Conservation (phyloP, 2,797 vertebrate species). For the Anniella stebbinsi region DNA sequence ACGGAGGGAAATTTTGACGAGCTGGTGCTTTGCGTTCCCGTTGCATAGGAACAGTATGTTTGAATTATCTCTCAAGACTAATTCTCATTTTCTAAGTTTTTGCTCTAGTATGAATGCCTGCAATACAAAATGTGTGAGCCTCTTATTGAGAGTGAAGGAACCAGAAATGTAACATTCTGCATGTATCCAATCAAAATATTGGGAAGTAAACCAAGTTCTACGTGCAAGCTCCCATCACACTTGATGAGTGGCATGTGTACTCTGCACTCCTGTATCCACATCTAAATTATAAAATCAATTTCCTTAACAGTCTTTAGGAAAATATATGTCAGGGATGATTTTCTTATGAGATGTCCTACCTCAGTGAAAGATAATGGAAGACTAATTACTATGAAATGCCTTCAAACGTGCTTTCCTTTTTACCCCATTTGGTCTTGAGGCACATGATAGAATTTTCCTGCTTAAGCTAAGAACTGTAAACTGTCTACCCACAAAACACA, state of each 20-base stretch:
- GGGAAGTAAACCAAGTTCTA: neutral
- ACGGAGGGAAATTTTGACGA: neutral
- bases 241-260: neutral
- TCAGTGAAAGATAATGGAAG: too few species aligned
- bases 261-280: too few species aligned
- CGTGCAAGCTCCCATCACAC: neutral
- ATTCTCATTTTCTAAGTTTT: neutral
- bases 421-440: neutral
- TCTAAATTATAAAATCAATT: neutral
- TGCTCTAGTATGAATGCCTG: neutral
- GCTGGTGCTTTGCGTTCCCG: neutral
- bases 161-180: neutral
- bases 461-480: neutral
- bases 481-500: neutral
- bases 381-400: too few species aligned
- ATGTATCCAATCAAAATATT: neutral
- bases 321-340: neutral
- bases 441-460: neutral
- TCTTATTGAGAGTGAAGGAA: neutral
- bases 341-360: too few species aligned
- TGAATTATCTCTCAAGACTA: neutral
- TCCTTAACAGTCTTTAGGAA: neutral
- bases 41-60: neutral
- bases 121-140: neutral
- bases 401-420: too few species aligned